Percentiles rank a stretch among this genome's conserved stretches.
phyloP scores from a whole-genome alignment of 2,888 invertebrate species.

The Brachycybe producta region DNA sequence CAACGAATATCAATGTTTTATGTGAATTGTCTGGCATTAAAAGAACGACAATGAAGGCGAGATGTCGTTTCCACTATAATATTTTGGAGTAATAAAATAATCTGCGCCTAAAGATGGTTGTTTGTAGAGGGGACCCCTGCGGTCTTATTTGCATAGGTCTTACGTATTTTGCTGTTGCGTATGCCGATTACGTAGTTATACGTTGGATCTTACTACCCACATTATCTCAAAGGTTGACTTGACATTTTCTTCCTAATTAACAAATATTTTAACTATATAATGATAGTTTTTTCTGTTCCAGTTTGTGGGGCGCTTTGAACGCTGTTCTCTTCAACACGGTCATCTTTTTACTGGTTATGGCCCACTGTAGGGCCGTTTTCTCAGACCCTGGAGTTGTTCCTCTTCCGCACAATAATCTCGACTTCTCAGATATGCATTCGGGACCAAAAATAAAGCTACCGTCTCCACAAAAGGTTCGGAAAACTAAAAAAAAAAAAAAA shows the following conservation, averaged over 20 bases:
- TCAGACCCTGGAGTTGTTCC: conserved; percentile 83
- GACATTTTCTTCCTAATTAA: neutral
- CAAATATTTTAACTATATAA: too few species aligned
- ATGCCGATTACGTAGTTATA: conserved; percentile 76
- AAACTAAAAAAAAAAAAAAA: neutral
- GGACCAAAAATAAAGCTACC: conserved; percentile 29
- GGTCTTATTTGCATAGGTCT: conserved; percentile 67
- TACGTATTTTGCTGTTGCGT: conserved; percentile 65
- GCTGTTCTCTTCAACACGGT: conserved; percentile 65
- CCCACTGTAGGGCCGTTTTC: conserved; percentile 70
- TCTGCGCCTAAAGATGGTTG: conserved; percentile 36
- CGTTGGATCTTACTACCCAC: conserved; percentile 68
- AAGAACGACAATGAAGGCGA: too few species aligned
- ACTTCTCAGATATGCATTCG: conserved; percentile 66
- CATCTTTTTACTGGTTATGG: conserved; percentile 55
- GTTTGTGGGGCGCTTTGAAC: conserved; percentile 69
- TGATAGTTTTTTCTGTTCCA: conserved; percentile 33
- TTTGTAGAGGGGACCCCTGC: conserved; percentile 69
- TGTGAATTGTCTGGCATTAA: too few species aligned
- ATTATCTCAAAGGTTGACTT: conserved; percentile 59
- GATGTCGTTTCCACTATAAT: too few species aligned
- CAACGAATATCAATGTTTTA: too few species aligned
- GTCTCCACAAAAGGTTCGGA: conserved; percentile 12
- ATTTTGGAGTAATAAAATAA: too few species aligned
- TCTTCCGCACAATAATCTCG: conserved; percentile 47